Conservation (phyloP, 2,797 vertebrate species). For the Garrulus glandarius region DNA sequence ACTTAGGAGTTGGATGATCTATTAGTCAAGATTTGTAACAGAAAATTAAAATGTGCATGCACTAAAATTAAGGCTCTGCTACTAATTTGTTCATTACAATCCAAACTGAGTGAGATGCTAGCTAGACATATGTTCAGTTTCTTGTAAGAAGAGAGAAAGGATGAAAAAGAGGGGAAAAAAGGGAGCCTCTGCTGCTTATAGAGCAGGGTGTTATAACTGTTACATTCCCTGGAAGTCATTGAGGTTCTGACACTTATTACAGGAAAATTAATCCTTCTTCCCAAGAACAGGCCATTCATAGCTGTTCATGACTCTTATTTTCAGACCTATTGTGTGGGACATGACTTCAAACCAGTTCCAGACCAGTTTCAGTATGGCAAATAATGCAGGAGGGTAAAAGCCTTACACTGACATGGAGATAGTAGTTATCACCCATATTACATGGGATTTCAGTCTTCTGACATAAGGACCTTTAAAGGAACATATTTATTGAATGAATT, state of each 20-base stretch:
- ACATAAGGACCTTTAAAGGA: background rate
- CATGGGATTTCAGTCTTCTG: background rate
- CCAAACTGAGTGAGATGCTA: background rate
- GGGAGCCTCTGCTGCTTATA: fast-evolving
- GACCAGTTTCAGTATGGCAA: background rate
- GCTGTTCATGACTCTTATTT: fast-evolving
- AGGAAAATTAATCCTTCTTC: background rate
- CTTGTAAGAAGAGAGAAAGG: background rate
- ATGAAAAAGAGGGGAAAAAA: background rate
- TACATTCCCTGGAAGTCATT: background rate
- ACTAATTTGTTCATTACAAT: background rate
- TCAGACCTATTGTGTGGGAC: background rate
- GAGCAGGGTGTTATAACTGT: background rate
- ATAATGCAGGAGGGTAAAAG: background rate
- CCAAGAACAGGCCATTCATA: background rate
- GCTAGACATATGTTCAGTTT: background rate
- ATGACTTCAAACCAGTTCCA: background rate
- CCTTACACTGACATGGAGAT: background rate
- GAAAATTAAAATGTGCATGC: background rate
- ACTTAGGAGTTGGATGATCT: background rate
- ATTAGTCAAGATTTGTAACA: background rate
- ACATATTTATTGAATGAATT: background rate
- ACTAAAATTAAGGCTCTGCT: background rate
- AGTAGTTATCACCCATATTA: fast-evolving
- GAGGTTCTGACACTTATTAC: background rate